Conservation (phyloP, 2,888 invertebrate genomes). For the Onchidella celtica region DNA sequence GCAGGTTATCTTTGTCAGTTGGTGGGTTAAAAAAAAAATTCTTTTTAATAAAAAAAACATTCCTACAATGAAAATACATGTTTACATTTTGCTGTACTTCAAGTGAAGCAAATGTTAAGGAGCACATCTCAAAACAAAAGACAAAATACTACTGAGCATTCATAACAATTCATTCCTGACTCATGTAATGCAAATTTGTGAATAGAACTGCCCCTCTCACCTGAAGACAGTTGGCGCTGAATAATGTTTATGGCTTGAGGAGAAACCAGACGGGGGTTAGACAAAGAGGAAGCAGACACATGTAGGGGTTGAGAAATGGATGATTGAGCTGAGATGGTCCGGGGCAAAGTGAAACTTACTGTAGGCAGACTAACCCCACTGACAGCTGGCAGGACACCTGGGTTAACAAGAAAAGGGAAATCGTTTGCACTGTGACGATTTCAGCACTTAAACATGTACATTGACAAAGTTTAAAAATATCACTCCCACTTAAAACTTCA, state of each 20-base stretch:
- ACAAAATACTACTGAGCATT: too few species aligned
- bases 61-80: too few species aligned
- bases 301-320: constrained; percentile 39
- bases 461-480: neutral
- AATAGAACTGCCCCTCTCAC: constrained; percentile 25
- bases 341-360: constrained; percentile 32
- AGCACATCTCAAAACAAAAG: too few species aligned
- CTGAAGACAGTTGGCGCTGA: constrained; percentile 53
- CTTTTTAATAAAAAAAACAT: too few species aligned
- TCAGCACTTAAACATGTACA: neutral
- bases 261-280: constrained; percentile 46
- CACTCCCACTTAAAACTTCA: neutral
- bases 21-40: too few species aligned
- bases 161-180: too few species aligned
- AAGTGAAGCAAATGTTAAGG: too few species aligned
- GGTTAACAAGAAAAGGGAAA: too few species aligned
- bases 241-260: constrained; percentile 52
- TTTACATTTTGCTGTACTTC: too few species aligned
- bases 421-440: too few species aligned
- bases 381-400: constrained; percentile 46
- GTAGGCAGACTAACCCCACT: constrained; percentile 38
- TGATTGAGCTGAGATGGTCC: constrained; percentile 24
- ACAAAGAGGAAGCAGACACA: constrained; percentile 45
- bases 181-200: too few species aligned
- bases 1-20: too few species aligned